These are phyloP conservation scores for Lycaon pictus DNA, from an alignment of 2,113 vertebrate species.

Conservation along the genomic window DNA sequence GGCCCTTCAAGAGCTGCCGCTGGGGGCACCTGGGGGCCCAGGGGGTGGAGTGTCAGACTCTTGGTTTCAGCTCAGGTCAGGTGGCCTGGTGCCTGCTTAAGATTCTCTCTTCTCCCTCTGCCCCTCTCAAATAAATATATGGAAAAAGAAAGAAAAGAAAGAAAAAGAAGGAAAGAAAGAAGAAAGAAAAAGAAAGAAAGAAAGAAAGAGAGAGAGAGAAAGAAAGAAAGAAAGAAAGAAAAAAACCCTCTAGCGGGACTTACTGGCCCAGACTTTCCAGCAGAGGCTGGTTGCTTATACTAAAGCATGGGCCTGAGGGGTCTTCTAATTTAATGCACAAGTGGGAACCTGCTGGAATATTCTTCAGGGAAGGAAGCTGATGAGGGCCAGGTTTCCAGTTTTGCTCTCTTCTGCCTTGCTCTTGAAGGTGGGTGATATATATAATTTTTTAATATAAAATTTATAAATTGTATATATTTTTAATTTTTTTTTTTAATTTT, in stretches of 20 bases:
- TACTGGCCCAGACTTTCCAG: rapidly evolving
- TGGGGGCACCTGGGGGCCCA: neutral
- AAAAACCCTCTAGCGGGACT: neutral
- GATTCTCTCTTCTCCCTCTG: neutral
- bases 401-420: neutral
- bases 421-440: neutral
- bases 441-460: too few species aligned
- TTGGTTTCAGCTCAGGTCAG: neutral
- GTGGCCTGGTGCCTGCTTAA: neutral
- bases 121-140: neutral
- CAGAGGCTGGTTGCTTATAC: neutral
- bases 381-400: neutral
- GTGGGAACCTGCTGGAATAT: neutral
- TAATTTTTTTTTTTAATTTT: neutral
- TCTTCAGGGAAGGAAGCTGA: neutral
- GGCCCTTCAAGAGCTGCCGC: neutral
- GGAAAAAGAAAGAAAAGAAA: neutral
- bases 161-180: too few species aligned
- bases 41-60: neutral
- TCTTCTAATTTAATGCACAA: neutral
- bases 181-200: too few species aligned
- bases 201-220: too few species aligned
- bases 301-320: neutral
- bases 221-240: too few species aligned
- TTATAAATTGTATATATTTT: too few species aligned